These are phyloP conservation scores for Tenthredo livida DNA, from an alignment of 2,888 invertebrate genomes.

Conservation along the genomic window DNA sequence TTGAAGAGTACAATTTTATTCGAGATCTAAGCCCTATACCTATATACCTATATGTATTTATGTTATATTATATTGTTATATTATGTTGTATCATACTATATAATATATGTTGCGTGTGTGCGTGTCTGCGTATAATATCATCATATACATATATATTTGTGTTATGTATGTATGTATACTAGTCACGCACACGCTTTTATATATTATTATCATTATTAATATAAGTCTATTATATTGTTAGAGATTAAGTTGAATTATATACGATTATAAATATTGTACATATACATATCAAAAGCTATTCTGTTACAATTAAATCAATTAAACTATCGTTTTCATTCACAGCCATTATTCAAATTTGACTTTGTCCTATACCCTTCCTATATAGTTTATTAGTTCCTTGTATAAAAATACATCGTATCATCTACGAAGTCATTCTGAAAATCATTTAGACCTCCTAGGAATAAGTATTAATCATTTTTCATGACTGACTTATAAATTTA, in stretches of 20 bases:
- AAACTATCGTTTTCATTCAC: neutral
- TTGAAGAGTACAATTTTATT: constrained; percentile 53
- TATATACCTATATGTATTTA: neutral
- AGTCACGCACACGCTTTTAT: neutral
- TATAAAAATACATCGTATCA: neutral
- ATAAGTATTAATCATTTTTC: neutral
- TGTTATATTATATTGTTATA: neutral
- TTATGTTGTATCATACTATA: neutral
- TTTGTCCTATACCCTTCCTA: neutral
- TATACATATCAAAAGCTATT: constrained; percentile 71
- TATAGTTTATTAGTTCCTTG: too few species aligned
- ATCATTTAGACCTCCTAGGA: neutral
- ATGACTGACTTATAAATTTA: neutral
- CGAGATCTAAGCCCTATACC: constrained; percentile 39
- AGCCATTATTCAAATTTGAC: neutral
- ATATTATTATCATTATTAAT: constrained; percentile 60
- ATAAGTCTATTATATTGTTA: constrained; percentile 63
- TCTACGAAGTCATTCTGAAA: neutral
- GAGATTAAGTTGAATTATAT: constrained; percentile 65
- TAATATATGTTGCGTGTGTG: constrained; percentile 43
- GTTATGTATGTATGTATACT: neutral
- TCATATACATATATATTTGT: constrained; percentile 33
- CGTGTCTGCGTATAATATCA: constrained; percentile 65
- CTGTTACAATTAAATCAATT: constrained; percentile 3
- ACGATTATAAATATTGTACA: constrained; percentile 71